These are phyloP conservation scores for Rhadinocentrus ornatus DNA, from an alignment of 2,797 vertebrate species.

Conservation along the genomic window DNA sequence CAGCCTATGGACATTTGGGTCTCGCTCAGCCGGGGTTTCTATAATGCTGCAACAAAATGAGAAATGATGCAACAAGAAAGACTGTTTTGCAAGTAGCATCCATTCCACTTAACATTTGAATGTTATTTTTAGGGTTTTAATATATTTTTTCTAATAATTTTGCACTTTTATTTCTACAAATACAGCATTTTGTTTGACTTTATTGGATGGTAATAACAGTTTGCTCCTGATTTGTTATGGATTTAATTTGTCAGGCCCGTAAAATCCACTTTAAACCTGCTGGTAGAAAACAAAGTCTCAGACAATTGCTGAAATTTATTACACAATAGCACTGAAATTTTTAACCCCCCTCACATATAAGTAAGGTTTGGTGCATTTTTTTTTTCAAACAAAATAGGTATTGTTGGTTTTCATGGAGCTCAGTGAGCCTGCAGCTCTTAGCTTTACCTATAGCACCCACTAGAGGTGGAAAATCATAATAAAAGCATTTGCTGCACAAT, in stretches of 20 bases:
- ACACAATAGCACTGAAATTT: not conserved
- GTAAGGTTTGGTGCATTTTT: slow-evolving; percentile 5
- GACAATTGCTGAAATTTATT: not conserved
- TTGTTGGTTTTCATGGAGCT: not conserved
- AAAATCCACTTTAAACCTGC: not conserved
- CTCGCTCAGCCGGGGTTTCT: not conserved
- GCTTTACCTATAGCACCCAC: slow-evolving; percentile 69
- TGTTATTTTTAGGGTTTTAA: not conserved
- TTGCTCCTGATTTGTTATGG: not conserved
- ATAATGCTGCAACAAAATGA: slow-evolving; percentile 8
- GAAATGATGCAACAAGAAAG: slow-evolving; percentile 40
- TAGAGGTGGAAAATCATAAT: slow-evolving; percentile 53
- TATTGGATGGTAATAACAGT: not conserved
- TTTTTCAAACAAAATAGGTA: not conserved
- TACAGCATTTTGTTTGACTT: slow-evolving; percentile 3
- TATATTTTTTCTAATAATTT: slow-evolving; percentile 11
- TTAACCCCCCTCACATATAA: not conserved
- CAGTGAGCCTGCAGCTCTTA: slow-evolving; percentile 8
- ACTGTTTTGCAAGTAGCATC: slow-evolving; percentile 39
- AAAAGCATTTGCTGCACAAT: not conserved
- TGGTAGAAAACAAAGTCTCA: not conserved
- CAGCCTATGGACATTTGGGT: not conserved
- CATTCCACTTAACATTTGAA: not conserved
- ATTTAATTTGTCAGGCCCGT: not conserved
- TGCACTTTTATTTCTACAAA: not conserved